These are phyloP conservation scores for Grantiella picta DNA, from an alignment of 2,113 vertebrate species.

Conservation along the genomic window DNA sequence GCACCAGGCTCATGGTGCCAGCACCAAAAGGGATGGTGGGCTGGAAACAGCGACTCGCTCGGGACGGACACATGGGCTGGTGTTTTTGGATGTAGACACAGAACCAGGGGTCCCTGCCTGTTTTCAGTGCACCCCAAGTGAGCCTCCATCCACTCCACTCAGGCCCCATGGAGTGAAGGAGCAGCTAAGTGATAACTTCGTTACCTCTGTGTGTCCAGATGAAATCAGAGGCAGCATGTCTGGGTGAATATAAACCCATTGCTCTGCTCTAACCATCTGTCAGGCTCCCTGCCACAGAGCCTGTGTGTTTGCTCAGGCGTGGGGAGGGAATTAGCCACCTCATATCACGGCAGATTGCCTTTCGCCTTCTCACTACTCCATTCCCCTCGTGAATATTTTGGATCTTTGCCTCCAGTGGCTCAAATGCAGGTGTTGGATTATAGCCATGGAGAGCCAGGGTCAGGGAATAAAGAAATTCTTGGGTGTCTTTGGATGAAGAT, in stretches of 20 bases:
- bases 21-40: background rate
- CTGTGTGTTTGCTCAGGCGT: slow-evolving; percentile 8
- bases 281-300: background rate
- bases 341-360: background rate
- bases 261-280: background rate
- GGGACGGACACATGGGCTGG: fast-evolving
- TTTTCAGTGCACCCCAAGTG: background rate
- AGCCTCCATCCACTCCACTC: fast-evolving
- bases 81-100: background rate
- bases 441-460: background rate
- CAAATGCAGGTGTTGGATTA: background rate
- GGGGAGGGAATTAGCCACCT: slow-evolving; percentile 11
- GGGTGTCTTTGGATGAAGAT: background rate
- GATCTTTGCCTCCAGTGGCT: slow-evolving; percentile 12
- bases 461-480: background rate
- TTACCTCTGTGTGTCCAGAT: background rate
- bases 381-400: background rate
- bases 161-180: background rate
- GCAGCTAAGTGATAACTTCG: background rate
- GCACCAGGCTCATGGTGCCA: fast-evolving
- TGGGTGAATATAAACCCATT: background rate
- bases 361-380: background rate
- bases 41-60: background rate
- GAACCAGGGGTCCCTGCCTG: background rate
- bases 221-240: background rate